Evolutionary conservation across 1,140 invertebrate genomes (phyloP).

Genomic region (Arion vulgaris): DNA sequence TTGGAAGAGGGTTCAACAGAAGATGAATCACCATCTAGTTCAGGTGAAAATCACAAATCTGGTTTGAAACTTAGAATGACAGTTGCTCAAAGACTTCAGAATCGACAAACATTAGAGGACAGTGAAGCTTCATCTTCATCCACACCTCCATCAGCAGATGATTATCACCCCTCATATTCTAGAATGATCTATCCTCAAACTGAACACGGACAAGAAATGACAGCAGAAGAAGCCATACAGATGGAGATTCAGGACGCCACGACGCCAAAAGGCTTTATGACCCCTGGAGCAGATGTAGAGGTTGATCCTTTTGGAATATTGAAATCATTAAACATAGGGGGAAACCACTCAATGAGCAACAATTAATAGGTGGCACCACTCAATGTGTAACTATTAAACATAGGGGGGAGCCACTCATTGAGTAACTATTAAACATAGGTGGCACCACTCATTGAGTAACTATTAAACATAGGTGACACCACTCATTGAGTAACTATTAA

Average conservation of each 20-base stretch:
- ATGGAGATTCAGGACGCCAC: conserved; percentile 62
- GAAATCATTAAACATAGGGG: conserved; percentile 66
- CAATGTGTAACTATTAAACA: too few relatives aligned
- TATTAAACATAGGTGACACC: too few relatives aligned
- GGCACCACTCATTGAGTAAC: too few relatives aligned
- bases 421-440: too few relatives aligned
- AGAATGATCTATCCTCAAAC: conserved; percentile 42
- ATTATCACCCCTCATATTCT: conserved; percentile 53
- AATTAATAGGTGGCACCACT: too few relatives aligned
- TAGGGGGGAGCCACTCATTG: too few relatives aligned
- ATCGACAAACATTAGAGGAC: conserved; percentile 46
- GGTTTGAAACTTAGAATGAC: conserved; percentile 53
- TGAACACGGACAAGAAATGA: conserved; percentile 31
- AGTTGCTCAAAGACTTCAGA: conserved; percentile 39
- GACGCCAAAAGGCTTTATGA: conserved; percentile 64
- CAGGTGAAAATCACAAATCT: conserved; percentile 20
- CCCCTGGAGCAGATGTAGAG: conserved; percentile 58
- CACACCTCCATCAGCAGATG: conserved; percentile 41
- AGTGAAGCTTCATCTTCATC: conserved; percentile 45
- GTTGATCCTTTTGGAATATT: conserved; percentile 65
- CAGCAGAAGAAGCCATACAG: conserved; percentile 38
- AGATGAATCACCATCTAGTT: conserved; percentile 41
- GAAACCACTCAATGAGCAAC: conserved; percentile 35
- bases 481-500: too few relatives aligned
- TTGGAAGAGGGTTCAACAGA: conserved; percentile 52